Evolutionary conservation across 2,113 vertebrate species (phyloP), one percentile per base, ranked within the genome.

Genomic region (Neodon shergylaensis): DNA sequence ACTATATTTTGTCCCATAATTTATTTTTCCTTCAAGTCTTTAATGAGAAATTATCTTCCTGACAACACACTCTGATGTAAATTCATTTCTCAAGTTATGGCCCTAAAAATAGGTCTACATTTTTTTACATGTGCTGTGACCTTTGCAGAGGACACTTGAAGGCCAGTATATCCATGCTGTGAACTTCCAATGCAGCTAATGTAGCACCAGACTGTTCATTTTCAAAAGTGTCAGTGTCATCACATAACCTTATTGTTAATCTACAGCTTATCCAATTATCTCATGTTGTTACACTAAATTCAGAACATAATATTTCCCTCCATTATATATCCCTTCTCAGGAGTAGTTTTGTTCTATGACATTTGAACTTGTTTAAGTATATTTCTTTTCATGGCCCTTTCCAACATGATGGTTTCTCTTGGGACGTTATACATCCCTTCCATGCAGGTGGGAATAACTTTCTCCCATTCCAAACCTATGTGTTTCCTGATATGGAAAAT

Each of bases 211-310:
- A 26, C 39, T 44, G 54, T 5, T 54, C 16, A 17, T 70, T 90
- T 49, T 58, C 31, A 52, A 78, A 91, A 86, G 10, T 33, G 11
- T 13, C 7, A 6, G 17, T 21, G 47, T 47, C 36, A 12, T 16
- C 31, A 42, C 36, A 0, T 63, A 58, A 83, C 61, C 61, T 58
- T 72, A 58, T 44, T 87, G 63, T 36, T 68, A 63, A 92, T 84
- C 52, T 5, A 44, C 28, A 88, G 54, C n/a, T 58, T n/a, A 63
- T 66, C 14, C 24, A 54, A 54, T 49, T 21, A 36, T 79, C 3
- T 84, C 88, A 44, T 82, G 76, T 93, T 77, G 77, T 85, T 91
- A 85, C 74, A 8, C 21, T 85, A 82, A 92, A 90, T 90, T 92
- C 44, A 85, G 49, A 90, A 74, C 36, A 87, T 90, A 68, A 6